These are phyloP conservation scores for Cephalopachus bancanus DNA, from an alignment of 2,797 vertebrate genomes.

Conservation along the genomic window DNA sequence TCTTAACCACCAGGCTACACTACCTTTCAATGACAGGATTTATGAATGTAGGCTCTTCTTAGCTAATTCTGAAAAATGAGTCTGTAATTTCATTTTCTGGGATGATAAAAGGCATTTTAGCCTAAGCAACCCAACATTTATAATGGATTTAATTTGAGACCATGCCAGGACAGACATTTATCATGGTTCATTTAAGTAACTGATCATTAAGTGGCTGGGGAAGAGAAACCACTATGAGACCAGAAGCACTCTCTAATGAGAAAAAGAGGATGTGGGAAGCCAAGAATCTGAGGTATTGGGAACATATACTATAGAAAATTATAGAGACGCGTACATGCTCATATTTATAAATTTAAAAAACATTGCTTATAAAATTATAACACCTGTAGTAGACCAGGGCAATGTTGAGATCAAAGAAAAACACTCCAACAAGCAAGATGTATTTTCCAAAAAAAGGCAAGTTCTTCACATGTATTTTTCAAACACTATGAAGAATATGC, in stretches of 20 bases:
- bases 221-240: constrained; percentile 57
- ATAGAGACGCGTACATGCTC: neutral
- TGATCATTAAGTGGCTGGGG: constrained; percentile 66
- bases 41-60: constrained; percentile 14
- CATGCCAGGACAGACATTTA: constrained; percentile 69
- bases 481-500: neutral
- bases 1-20: neutral
- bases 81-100: constrained; percentile 65
- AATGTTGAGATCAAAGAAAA: constrained; percentile 2
- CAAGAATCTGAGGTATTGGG: neutral
- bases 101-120: constrained; percentile 56
- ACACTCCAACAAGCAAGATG: neutral
- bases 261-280: constrained; percentile 55
- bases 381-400: neutral
- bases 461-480: neutral
- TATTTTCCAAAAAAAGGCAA: neutral
- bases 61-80: constrained; percentile 72
- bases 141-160: constrained; percentile 78
- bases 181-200: constrained; percentile 75
- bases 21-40: neutral
- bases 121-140: constrained; percentile 48
- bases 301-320: constrained; percentile 21
- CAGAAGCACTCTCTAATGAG: constrained; percentile 49
- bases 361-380: neutral
- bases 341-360: neutral